These are phyloP conservation scores for Meleagris gallopavo DNA, from an alignment of 2,113 vertebrate species.

Conservation along the genomic window DNA sequence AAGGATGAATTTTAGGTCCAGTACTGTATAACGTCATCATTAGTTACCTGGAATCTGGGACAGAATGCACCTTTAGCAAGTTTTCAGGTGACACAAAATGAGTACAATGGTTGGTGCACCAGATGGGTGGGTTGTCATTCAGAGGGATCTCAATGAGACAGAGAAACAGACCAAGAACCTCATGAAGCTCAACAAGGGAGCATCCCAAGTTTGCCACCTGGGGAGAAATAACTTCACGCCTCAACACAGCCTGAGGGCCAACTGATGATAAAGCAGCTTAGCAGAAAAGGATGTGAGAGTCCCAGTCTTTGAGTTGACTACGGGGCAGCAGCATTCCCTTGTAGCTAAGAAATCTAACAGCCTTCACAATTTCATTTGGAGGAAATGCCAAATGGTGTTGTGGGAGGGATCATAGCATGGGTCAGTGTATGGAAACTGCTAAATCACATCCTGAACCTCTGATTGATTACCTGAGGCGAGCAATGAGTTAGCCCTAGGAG, in stretches of 20 bases:
- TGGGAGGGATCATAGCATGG: too few relatives aligned
- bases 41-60: background rate
- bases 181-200: background rate
- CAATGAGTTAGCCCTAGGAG: too few relatives aligned
- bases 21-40: background rate
- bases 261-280: background rate
- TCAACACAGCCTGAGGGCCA: background rate
- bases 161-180: background rate
- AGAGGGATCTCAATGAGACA: background rate
- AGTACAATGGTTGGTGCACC: background rate
- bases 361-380: background rate
- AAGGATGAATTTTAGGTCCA: background rate
- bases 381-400: background rate
- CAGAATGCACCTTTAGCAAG: fast-evolving
- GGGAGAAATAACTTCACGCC: background rate
- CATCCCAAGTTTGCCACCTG: background rate
- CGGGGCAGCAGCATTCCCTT: background rate
- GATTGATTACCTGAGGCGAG: too few relatives aligned
- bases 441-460: too few relatives aligned
- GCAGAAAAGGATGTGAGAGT: fast-evolving
- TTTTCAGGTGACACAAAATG: background rate
- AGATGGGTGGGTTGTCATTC: background rate
- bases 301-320: background rate
- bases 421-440: background rate
- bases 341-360: background rate